These are phyloP conservation scores for Carcina quercana DNA, from an alignment of 2,888 invertebrate genomes.

Conservation along the genomic window DNA sequence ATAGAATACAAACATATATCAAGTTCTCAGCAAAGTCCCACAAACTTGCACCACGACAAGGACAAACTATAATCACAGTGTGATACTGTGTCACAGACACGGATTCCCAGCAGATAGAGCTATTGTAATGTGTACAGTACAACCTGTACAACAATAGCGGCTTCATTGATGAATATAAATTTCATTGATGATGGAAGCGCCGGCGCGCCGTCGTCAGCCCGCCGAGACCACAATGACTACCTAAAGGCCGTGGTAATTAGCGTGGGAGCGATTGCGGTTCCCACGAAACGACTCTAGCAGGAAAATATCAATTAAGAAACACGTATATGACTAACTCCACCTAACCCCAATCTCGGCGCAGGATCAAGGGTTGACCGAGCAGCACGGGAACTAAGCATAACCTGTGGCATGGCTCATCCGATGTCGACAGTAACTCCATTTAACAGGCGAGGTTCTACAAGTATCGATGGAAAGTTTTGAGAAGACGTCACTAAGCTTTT, in stretches of 20 bases:
- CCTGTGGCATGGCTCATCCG: too few relatives aligned
- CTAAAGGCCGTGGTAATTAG: constrained; percentile 48
- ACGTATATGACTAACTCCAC: constrained; percentile 21
- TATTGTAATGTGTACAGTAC: constrained; percentile 19
- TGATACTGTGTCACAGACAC: constrained; percentile 26
- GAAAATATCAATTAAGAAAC: constrained; percentile 50
- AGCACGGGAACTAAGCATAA: too few relatives aligned
- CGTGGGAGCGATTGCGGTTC: constrained; percentile 58
- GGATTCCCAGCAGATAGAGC: constrained; percentile 30
- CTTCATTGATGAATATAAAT: constrained; percentile 55
- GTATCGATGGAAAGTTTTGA: too few relatives aligned
- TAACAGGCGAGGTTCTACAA: too few relatives aligned
- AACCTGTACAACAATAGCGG: constrained; percentile 36
- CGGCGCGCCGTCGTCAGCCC: constrained; percentile 20
- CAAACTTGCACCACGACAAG: constrained; percentile 2
- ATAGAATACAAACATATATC: too few relatives aligned
- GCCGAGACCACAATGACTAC: constrained; percentile 34
- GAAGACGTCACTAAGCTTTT: too few relatives aligned
- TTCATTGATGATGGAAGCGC: constrained; percentile 47
- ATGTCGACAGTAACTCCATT: too few relatives aligned
- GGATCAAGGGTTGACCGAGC: not conserved
- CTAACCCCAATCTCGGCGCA: constrained; percentile 12
- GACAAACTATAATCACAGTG: constrained; percentile 9
- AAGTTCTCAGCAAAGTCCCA: too few relatives aligned
- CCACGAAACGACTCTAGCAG: constrained; percentile 50